Percentiles rank a stretch among this genome's conserved stretches.
phyloP scores from a whole-genome alignment of 2,888 invertebrate species.

The Drosophila mettleri region DNA sequence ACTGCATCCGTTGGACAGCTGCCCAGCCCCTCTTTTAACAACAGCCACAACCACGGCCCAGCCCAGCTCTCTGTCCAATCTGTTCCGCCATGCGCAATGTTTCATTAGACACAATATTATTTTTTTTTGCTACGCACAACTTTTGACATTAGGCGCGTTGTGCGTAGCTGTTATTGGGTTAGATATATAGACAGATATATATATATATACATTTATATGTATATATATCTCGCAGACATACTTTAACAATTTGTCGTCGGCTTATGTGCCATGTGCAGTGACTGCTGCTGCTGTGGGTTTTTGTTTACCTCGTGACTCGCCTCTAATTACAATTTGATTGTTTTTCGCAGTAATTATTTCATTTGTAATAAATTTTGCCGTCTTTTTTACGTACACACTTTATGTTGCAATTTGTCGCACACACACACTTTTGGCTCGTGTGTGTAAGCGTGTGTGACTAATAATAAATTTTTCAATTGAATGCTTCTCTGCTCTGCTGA shows the following conservation, averaged over 20 bases:
- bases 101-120: constrained; percentile 21
- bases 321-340: constrained; percentile 78
- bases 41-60: constrained; percentile 13
- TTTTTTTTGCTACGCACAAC: constrained; percentile 48
- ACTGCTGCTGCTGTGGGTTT: constrained; percentile 26
- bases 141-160: constrained; percentile 34
- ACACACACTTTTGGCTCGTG: not conserved
- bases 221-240: constrained; percentile 35
- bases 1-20: constrained; percentile 65
- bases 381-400: constrained; percentile 64
- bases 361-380: constrained; percentile 72
- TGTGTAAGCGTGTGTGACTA: constrained; percentile 15
- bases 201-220: constrained; percentile 28
- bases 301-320: constrained; percentile 42
- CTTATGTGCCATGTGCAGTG: constrained; percentile 20
- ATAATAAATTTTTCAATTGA: constrained; percentile 33
- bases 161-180: constrained; percentile 32
- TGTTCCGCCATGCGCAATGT: constrained; percentile 16
- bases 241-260: constrained; percentile 66
- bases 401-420: constrained; percentile 66
- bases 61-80: constrained; percentile 18
- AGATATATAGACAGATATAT: constrained; percentile 21
- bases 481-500: constrained; percentile 14
- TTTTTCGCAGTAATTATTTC: constrained; percentile 75
- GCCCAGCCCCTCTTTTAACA: constrained; percentile 15